A percentile compares a stretch with the other conserved stretches of the same genome.
Evolutionary conservation across 2,797 vertebrate species (phyloP).

Genomic region (Hafferia zeledoni): DNA sequence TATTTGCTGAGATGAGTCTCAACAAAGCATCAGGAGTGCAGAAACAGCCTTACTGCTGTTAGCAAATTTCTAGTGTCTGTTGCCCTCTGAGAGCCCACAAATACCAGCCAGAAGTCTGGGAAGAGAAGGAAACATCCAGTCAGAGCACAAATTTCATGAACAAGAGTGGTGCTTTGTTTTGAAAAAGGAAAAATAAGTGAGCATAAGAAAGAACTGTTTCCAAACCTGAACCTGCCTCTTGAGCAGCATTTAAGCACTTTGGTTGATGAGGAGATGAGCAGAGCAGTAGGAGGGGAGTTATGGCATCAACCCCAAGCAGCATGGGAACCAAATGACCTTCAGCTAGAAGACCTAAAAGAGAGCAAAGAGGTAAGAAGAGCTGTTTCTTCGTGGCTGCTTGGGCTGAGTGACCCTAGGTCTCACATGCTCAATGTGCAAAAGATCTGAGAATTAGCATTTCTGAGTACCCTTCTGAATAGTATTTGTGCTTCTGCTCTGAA

Average conservation of each 20-base stretch:
- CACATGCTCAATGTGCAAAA: background rate
- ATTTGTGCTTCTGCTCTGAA: background rate
- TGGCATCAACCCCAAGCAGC: accelerated
- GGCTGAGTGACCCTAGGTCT: background rate
- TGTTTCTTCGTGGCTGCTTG: background rate
- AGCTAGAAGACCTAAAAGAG: background rate
- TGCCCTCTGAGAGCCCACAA: background rate
- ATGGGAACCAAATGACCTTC: background rate
- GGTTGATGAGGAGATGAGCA: background rate
- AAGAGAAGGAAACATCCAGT: background rate
- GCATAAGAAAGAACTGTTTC: background rate
- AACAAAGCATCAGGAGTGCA: background rate
- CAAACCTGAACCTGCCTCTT: background rate
- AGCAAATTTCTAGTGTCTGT: background rate
- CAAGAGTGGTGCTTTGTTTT: background rate
- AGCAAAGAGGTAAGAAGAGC: background rate
- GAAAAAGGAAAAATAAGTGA: background rate
- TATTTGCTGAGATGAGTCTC: constrained; percentile 13
- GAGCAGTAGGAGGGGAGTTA: background rate
- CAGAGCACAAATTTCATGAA: background rate
- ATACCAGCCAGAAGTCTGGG: background rate
- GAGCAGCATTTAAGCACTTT: background rate
- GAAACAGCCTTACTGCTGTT: background rate
- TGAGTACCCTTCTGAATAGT: background rate
- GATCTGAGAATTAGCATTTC: background rate